These are phyloP conservation scores for Plebejus melissa DNA, from an alignment of 2,888 invertebrate genomes.

Conservation along the genomic window DNA sequence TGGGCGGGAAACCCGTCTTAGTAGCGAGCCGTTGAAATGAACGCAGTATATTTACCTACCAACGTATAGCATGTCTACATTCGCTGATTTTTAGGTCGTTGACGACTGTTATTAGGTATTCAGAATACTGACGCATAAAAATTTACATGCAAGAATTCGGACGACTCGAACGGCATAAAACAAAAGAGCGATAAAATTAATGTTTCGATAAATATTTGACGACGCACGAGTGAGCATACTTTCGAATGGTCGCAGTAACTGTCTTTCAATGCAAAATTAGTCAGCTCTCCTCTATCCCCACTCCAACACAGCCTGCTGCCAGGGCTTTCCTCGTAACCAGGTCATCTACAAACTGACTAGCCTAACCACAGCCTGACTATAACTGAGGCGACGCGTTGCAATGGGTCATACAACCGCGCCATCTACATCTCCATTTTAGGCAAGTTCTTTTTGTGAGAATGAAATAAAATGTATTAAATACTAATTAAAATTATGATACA, in stretches of 20 bases:
- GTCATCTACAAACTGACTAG: slow-evolving; percentile 61
- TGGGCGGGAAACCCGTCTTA: slow-evolving; percentile 76
- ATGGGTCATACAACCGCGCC: slow-evolving; percentile 46
- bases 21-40: slow-evolving; percentile 53
- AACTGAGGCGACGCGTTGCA: slow-evolving; percentile 48
- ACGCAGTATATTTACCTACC: slow-evolving; percentile 41
- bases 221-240: not conserved
- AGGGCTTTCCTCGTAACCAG: slow-evolving; percentile 71
- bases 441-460: slow-evolving; percentile 31
- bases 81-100: slow-evolving; percentile 26
- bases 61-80: slow-evolving; percentile 31
- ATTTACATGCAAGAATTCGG: slow-evolving; percentile 23
- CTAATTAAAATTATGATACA: too few relatives aligned
- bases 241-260: not conserved
- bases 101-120: slow-evolving; percentile 30
- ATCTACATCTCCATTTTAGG: slow-evolving; percentile 52
- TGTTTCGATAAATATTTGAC: slow-evolving; percentile 20
- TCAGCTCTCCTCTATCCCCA: slow-evolving; percentile 4
- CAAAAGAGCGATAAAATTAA: slow-evolving; percentile 12
- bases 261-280: not conserved
- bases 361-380: slow-evolving; percentile 44
- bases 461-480: not conserved
- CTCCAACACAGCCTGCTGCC: slow-evolving; percentile 52
- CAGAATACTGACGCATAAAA: slow-evolving; percentile 22
- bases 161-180: slow-evolving; percentile 15